Evolutionary conservation across 1,140 invertebrate genomes (phyloP).

Genomic region (Megathymus violae): DNA sequence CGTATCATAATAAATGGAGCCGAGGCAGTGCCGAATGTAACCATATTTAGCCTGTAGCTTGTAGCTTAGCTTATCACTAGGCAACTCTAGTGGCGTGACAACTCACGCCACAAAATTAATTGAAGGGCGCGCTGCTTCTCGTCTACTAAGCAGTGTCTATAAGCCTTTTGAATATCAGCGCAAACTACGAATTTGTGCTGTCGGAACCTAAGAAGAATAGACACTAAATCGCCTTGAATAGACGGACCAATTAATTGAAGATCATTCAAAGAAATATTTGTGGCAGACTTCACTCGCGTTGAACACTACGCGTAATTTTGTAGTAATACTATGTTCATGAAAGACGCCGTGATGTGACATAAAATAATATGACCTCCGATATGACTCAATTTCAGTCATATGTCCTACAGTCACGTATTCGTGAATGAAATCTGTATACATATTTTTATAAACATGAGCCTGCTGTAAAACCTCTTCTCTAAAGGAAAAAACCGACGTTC

Average conservation of each 20-base stretch:
- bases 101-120: too few relatives aligned
- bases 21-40: too few relatives aligned
- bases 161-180: too few relatives aligned
- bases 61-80: too few relatives aligned
- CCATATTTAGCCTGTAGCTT: too few relatives aligned
- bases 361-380: conserved; percentile 32
- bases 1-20: too few relatives aligned
- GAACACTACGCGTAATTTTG: conserved; percentile 35
- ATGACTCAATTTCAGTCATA: conserved; percentile 31
- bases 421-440: conserved; percentile 41
- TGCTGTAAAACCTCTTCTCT: conserved; percentile 32
- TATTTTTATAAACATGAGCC: conserved; percentile 30
- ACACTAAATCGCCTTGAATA: too few relatives aligned
- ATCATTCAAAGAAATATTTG: conserved; percentile 33
- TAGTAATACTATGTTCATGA: conserved; percentile 36
- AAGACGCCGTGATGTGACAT: conserved; percentile 43
- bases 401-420: conserved; percentile 41
- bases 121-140: too few relatives aligned
- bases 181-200: too few relatives aligned
- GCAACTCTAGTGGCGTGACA: too few relatives aligned
- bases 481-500: conserved; percentile 28
- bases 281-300: conserved; percentile 28
- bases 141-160: too few relatives aligned
- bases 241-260: conserved; percentile 15
- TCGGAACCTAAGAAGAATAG: too few relatives aligned